Percentiles rank a stretch among this genome's conserved stretches.
Conservation (phyloP, 2,888 invertebrate genomes). For the Zeuzera pyrina region DNA sequence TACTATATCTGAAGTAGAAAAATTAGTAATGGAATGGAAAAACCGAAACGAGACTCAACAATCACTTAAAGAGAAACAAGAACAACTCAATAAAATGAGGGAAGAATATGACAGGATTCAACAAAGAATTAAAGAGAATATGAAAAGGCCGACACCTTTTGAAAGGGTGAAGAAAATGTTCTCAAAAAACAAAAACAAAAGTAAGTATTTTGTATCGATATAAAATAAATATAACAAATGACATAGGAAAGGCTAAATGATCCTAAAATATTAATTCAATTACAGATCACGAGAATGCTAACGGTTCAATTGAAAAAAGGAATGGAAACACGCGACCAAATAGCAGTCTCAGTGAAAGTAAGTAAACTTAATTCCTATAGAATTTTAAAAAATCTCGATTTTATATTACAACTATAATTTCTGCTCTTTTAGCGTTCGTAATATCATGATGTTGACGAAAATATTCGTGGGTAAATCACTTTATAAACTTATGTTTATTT, state of each 20-base stretch:
- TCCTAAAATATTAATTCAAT: conserved; percentile 11
- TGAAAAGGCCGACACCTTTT: conserved; percentile 86
- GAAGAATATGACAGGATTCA: conserved; percentile 88
- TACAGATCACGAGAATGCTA: conserved; percentile 47
- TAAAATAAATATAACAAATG: background rate
- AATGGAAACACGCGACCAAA: conserved; percentile 62
- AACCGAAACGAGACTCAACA: conserved; percentile 90
- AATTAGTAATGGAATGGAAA: conserved; percentile 89
- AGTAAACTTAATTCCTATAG: conserved; percentile 19
- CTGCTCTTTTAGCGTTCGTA: too few species aligned
- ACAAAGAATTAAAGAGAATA: conserved; percentile 80
- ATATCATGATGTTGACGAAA: too few species aligned
- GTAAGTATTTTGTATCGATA: conserved; percentile 31
- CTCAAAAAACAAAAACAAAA: conserved; percentile 74
- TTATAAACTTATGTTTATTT: background rate
- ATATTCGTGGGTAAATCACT: too few species aligned
- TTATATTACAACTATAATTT: too few species aligned
- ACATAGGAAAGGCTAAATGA: background rate
- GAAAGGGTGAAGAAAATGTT: conserved; percentile 85
- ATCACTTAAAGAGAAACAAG: conserved; percentile 88
- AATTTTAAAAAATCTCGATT: background rate
- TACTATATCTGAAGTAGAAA: conserved; percentile 87
- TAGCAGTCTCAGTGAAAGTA: conserved; percentile 65
- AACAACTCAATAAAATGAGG: conserved; percentile 85
- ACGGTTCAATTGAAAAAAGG: conserved; percentile 55